Percentiles rank a stretch among this genome's conserved stretches.
phyloP scores from a whole-genome alignment of 2,797 vertebrate genomes.

The Danio jaintianensis region DNA sequence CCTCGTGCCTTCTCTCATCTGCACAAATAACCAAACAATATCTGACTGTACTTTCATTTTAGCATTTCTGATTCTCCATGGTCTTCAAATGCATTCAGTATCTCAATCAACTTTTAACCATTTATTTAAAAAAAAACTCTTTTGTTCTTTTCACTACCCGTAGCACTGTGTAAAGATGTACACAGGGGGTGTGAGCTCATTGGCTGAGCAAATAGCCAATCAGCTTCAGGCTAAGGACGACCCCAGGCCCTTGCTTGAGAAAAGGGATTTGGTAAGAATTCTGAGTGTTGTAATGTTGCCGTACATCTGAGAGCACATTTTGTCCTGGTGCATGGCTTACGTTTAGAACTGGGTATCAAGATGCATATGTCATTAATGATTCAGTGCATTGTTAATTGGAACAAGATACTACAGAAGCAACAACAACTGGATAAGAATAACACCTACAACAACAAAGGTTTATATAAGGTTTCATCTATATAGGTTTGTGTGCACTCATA shows the following conservation, averaged over 20 bases:
- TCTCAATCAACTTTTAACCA: background rate
- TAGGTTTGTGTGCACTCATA: background rate
- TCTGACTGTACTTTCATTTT: slow-evolving; percentile 28
- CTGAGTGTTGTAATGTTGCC: slow-evolving; percentile 20
- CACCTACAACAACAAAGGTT: background rate
- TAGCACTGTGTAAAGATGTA: slow-evolving; percentile 97
- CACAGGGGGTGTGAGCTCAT: slow-evolving; percentile 93
- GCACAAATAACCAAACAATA: background rate
- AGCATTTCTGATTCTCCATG: background rate
- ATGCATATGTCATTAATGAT: background rate
- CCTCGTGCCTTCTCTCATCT: slow-evolving; percentile 53
- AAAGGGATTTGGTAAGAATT: slow-evolving; percentile 94
- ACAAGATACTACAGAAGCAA: background rate
- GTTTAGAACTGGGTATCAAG: background rate
- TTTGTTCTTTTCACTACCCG: slow-evolving; percentile 62
- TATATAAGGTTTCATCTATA: background rate
- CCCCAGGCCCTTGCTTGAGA: slow-evolving; percentile 88
- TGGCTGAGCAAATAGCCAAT: slow-evolving; percentile 97
- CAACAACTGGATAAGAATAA: background rate
- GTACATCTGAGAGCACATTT: background rate
- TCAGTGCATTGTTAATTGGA: background rate
- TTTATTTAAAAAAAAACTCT: slow-evolving; percentile 59
- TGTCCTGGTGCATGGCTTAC: background rate
- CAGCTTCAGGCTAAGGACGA: slow-evolving; percentile 92
- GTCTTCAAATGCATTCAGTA: background rate